Base-by-base conservation (phyloP, 2,113 vertebrate genomes). In the Vanacampus margaritifer region DNA sequence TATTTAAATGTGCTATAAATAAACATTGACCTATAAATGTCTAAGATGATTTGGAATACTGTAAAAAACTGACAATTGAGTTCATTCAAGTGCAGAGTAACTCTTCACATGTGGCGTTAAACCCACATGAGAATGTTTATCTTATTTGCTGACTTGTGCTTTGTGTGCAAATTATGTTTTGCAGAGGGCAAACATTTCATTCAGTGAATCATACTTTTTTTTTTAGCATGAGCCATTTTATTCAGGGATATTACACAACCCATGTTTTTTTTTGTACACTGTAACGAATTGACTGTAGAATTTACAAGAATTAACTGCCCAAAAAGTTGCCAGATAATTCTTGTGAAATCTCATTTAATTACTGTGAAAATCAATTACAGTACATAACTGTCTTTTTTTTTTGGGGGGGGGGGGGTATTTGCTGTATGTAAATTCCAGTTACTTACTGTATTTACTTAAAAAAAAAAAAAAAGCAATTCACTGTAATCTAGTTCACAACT, bases 181-280 rank as follows among this genome's bases (percentile, higher is more conserved):
- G 19, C 58, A 60, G 32, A 76, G 68, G 69, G 4, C 68, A 67
- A 2, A 76, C 61, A 73, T 75, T 69, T 73, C 48, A 78, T 58
- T 80, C 35, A 65, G 70, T 77, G 65, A 81, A 76, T 79, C 74
- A 76, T 66, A 60, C 57, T 70, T 68, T 10, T 45, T 46, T 46
- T 46, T 46, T 46, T 21, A 46, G 67, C 54, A 80, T 59, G 39
- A 74, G 65, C 67, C 74, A 71, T 81, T 83, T 78, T 5, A 57
- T 76, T 83, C 48, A 59, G 16, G 39, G 61, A 87, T 84, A 88
- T 88, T 86, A 86, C 74, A 86, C 75, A 69, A n/a, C n/a, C 35
- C 60, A 67, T 54, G 36, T 9, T 26, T 84, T 84, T 79, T 86
- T n/a, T n/a, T n/a, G n/a, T n/a, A n/a, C n/a, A n/a, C n/a, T n/a